phyloP scores from a whole-genome alignment of 2,797 vertebrate genomes.

The Coccyzus lansbergi region DNA sequence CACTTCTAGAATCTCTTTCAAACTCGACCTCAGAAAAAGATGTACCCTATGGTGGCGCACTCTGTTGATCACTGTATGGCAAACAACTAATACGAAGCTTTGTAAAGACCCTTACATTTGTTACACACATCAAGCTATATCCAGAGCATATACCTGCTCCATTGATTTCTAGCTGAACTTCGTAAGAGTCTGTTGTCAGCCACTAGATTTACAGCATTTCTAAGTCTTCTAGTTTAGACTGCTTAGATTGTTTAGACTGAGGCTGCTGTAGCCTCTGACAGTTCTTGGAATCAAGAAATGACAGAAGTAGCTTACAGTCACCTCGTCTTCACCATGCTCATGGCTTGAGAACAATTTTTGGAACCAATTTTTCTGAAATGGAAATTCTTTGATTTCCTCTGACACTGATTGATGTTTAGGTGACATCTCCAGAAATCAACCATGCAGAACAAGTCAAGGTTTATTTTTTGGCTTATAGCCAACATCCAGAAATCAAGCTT shows the following conservation, averaged over 20 bases:
- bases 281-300: neutral
- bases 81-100: neutral
- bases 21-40: neutral
- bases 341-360: neutral
- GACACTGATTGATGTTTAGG: conserved; percentile 23
- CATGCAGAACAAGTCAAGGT: conserved; percentile 1
- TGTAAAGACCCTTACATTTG: neutral
- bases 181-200: neutral
- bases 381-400: conserved; percentile 37
- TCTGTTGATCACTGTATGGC: neutral
- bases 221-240: neutral
- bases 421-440: conserved; percentile 51
- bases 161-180: neutral
- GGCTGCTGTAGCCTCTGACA: neutral
- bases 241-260: neutral
- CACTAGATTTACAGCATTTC: neutral
- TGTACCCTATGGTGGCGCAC: neutral
- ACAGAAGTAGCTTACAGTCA: neutral
- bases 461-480: neutral
- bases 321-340: neutral
- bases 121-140: neutral
- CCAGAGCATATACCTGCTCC: neutral
- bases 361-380: neutral
- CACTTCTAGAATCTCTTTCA: neutral
- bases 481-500: conserved; percentile 19